Percentiles rank a stretch among this genome's conserved stretches.
phyloP scores from a whole-genome alignment of 2,113 vertebrate species.

The Toxotes jaculatrix region DNA sequence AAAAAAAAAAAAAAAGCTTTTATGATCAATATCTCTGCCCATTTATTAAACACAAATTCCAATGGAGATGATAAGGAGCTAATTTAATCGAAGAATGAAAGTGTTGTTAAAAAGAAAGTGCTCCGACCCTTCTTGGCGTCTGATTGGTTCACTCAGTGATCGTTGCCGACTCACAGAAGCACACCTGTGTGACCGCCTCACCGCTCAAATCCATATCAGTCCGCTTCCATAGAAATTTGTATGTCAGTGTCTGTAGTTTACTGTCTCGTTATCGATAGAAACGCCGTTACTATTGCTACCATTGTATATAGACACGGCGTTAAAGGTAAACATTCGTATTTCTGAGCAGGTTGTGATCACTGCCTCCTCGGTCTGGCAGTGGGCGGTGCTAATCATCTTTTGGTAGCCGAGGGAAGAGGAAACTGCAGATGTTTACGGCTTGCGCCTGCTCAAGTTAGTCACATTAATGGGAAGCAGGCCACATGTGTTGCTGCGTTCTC shows the following conservation, averaged over 20 bases:
- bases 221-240: background rate
- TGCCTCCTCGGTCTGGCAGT: background rate
- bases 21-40: too few relatives aligned
- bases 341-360: background rate
- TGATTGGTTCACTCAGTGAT: background rate
- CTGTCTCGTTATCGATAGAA: too few relatives aligned
- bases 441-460: background rate
- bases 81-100: background rate
- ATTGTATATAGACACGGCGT: too few relatives aligned
- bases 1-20: too few relatives aligned
- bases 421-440: constrained; percentile 32
- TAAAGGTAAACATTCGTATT: background rate
- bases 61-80: too few relatives aligned
- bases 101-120: background rate
- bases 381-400: background rate
- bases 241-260: too few relatives aligned
- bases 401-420: constrained; percentile 14
- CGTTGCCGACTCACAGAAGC: background rate
- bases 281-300: too few relatives aligned
- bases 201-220: background rate
- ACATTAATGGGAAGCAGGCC: background rate
- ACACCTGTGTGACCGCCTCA: constrained; percentile 33
- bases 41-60: too few relatives aligned
- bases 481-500: background rate
- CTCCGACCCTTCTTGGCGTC: background rate